Conservation (phyloP, 2,113 vertebrate genomes). For the Sphyrna mokarran region DNA sequence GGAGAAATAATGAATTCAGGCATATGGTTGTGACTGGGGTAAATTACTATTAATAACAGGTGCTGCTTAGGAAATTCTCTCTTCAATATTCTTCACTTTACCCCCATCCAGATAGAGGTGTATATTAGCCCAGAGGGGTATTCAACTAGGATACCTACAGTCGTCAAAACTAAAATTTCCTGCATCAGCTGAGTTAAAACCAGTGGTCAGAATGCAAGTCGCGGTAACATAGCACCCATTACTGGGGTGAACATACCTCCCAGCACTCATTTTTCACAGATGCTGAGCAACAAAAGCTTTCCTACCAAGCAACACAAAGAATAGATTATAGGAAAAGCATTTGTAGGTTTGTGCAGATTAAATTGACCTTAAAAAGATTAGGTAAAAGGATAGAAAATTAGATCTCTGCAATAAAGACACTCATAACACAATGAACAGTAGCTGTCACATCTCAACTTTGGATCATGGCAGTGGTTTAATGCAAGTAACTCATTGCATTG, state of each 20-base stretch:
- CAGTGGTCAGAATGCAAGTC: background rate
- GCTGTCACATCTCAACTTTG: background rate
- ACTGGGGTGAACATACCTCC: background rate
- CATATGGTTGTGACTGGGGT: background rate
- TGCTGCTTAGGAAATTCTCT: background rate
- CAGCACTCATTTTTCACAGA: background rate
- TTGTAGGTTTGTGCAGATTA: background rate
- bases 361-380: no score
- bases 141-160: background rate
- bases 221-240: background rate
- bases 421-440: background rate
- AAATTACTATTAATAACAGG: background rate
- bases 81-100: background rate
- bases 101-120: background rate
- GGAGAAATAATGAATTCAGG: background rate
- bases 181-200: background rate
- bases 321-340: background rate
- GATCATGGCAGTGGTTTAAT: background rate
- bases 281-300: background rate
- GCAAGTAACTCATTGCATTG: background rate
- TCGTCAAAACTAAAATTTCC: background rate
- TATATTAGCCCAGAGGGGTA: no score
- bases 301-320: background rate
- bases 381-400: no score
- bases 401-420: no score